Percentiles rank a stretch among this genome's conserved stretches.
These are phyloP conservation scores for Aurelia sp. DNA, from an alignment of 30 jellyfish, hydroid and myxozoan genomes.

Conservation along the genomic window DNA sequence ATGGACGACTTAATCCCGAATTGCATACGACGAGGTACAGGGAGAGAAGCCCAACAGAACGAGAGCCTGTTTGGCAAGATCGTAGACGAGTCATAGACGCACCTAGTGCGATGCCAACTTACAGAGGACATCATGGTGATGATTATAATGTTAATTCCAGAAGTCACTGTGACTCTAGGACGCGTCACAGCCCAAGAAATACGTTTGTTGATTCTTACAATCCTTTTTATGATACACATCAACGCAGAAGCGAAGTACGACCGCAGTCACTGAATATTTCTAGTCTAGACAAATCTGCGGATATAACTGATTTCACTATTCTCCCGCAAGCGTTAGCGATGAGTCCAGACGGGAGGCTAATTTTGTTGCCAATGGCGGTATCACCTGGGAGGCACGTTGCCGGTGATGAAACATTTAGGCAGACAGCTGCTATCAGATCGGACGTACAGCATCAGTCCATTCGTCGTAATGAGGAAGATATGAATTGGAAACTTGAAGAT, in stretches of 20 bases:
- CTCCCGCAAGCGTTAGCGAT: constrained; percentile 86
- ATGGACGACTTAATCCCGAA: no score
- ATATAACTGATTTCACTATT: constrained; percentile 55
- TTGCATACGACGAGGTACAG: no score
- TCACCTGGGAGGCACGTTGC: constrained; percentile 34
- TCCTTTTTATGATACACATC: neutral
- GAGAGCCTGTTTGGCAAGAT: no score
- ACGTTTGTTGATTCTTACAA: no score
- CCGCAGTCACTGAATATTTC: constrained; percentile 14
- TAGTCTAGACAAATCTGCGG: constrained; percentile 1
- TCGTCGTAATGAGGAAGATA: neutral
- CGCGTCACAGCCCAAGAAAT: no score
- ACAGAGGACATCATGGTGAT: no score
- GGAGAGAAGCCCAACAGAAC: no score
- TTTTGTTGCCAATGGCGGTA: constrained; percentile 77
- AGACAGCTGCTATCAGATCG: neutral
- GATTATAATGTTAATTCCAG: no score
- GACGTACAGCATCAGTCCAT: neutral
- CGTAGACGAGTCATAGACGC: no score
- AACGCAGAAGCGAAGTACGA: neutral
- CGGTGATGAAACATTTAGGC: neutral
- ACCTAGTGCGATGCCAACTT: no score
- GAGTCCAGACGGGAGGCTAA: constrained; percentile 77
- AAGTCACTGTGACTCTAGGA: no score
- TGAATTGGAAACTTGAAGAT: neutral